Base-by-base conservation (phyloP, 2,888 invertebrate species). In the Chymomyza amoena region DNA sequence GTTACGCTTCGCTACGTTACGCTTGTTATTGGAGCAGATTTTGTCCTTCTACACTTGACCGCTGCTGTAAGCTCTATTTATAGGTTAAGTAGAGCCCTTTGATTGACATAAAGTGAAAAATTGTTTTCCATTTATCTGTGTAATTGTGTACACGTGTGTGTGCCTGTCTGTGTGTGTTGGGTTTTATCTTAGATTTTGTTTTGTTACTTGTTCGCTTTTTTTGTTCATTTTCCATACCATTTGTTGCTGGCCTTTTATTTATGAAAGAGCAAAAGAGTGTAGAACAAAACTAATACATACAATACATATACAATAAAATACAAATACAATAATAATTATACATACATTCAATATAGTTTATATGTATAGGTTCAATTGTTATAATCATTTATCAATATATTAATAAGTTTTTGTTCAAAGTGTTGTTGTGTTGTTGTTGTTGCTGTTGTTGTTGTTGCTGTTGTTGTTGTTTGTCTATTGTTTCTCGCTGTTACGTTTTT, bases 221-320 rank as follows among this genome's bases (percentile, higher is more conserved):
- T 63, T 69, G 64, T 68, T 62, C 9, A 62, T 70, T 75, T 79
- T 76, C 61, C 69, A 64, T 20, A 54, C 18, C 20, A 18, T 76
- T 79, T 76, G 72, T 75, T 82, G 74, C 66, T 74, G 75, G 68
- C 50, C 67, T 77, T 73, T 87, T 79, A 80, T 88, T 87, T 82
- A 87, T 87, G 81, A 87, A 89, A 90, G 88, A 89, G 89, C 86
- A 90, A 90, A 89, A 89, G 88, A 89, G 86, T 85, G 82, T 88
- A 68, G 89, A 90, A 89, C 87, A 90, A 89, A 90, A 90, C 89
- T 90, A 90, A 90, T 87, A 89, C 87, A 83, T 88, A 88, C 82
- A 88, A 88, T 88, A 84, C 87, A 89, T 86, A 84, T 88, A 88
- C 82, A 88, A 88, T 88, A 84, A 88, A 90, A 89, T 89, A 89